phyloP scores from a whole-genome alignment of 2,113 vertebrate species.

The Ictalurus furcatus region DNA sequence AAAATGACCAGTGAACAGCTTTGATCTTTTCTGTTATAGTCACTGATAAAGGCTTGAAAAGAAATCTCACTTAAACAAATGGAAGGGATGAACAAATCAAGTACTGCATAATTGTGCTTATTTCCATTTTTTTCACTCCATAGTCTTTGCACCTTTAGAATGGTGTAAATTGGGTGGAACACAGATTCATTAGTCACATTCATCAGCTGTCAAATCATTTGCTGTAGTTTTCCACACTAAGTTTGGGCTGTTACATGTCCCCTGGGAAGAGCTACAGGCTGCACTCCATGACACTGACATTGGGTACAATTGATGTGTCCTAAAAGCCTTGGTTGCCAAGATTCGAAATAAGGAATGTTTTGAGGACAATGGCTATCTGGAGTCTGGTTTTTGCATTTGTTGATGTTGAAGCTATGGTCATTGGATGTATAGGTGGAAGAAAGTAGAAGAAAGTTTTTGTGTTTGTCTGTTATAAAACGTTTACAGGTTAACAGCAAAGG shows the following conservation, averaged over 20 bases:
- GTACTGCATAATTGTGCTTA: slow-evolving; percentile 13
- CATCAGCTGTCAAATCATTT: slow-evolving; percentile 52
- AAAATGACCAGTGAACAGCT: neutral
- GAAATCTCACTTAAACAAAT: neutral
- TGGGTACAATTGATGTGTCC: slow-evolving; percentile 74
- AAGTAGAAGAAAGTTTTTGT: slow-evolving; percentile 54
- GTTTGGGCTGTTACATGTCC: slow-evolving; percentile 50
- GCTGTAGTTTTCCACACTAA: slow-evolving; percentile 52
- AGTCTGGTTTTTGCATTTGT: slow-evolving; percentile 70
- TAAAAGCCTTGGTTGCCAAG: slow-evolving; percentile 80
- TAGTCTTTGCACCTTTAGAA: slow-evolving; percentile 55
- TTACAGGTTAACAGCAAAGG: neutral
- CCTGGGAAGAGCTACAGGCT: slow-evolving; percentile 58
- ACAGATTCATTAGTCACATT: slow-evolving; percentile 62
- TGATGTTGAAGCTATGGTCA: slow-evolving; percentile 70
- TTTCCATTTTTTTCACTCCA: slow-evolving; percentile 10
- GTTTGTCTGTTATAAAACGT: neutral
- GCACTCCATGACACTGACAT: slow-evolving; percentile 69
- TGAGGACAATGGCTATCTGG: slow-evolving; percentile 75
- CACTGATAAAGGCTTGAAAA: neutral
- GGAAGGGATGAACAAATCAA: neutral
- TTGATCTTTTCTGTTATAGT: slow-evolving; percentile 3
- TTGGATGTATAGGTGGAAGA: slow-evolving; percentile 46
- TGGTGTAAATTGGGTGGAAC: slow-evolving; percentile 48
- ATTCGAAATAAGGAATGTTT: slow-evolving; percentile 79